A percentile compares a stretch with the other conserved stretches of the same genome.
Evolutionary conservation across 2,888 invertebrate genomes (phyloP).

Genomic region (Agriopis aurantiaria): DNA sequence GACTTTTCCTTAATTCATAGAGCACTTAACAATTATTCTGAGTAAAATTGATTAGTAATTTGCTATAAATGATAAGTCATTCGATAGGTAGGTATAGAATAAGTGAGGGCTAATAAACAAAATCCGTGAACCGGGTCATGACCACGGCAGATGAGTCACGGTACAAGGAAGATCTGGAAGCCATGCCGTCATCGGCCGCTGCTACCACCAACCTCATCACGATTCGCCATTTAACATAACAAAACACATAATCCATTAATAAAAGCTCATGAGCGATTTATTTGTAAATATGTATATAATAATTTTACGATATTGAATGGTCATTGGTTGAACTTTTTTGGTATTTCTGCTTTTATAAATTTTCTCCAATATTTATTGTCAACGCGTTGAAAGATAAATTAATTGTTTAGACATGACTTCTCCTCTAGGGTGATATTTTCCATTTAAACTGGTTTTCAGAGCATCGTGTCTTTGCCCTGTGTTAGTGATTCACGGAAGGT

Average conservation of each 20-base stretch:
- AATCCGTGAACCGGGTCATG: constrained; percentile 79
- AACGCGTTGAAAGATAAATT: constrained; percentile 14
- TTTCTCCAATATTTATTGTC: constrained; percentile 20
- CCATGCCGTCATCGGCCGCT: constrained; percentile 74
- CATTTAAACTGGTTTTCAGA: constrained; percentile 23
- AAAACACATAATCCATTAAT: constrained; percentile 52
- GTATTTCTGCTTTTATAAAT: constrained; percentile 37
- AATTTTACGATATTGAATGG: constrained; percentile 16
- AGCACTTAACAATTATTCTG: constrained; percentile 35
- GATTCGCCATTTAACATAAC: constrained; percentile 57
- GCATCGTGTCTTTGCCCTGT: constrained; percentile 20
- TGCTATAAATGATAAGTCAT: constrained; percentile 34
- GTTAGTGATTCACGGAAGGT: constrained; percentile 42
- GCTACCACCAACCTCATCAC: constrained; percentile 57
- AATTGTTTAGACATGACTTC: constrained; percentile 2
- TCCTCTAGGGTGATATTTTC: constrained; percentile 22
- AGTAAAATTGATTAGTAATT: constrained; percentile 38
- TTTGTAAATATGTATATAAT: constrained; percentile 24
- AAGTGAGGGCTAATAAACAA: constrained; percentile 67
- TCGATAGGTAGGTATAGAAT: constrained; percentile 49
- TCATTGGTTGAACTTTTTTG: constrained; percentile 41
- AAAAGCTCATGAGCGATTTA: constrained; percentile 36
- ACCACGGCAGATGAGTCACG: constrained; percentile 75
- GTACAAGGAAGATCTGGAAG: constrained; percentile 78
- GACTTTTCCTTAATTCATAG: constrained; percentile 40